Conservation (phyloP, 2,113 vertebrate genomes). For the Plestiodon gilberti region DNA sequence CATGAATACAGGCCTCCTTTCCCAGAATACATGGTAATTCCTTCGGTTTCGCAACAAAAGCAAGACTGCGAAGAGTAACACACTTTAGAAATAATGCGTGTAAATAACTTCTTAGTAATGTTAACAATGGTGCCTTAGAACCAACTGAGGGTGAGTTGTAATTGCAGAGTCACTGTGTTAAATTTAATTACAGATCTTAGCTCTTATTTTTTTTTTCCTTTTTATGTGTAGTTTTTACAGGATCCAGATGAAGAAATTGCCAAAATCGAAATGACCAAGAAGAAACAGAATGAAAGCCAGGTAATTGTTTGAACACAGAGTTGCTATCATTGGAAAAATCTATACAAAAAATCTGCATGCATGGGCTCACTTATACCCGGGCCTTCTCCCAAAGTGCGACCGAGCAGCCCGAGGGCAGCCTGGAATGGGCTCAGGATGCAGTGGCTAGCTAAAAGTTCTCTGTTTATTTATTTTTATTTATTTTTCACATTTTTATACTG, state of each 20-base stretch:
- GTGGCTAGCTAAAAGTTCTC: too few species aligned
- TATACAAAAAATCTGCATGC: too few species aligned
- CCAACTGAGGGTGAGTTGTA: accelerated
- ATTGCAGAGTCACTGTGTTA: neutral
- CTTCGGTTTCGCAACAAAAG: neutral
- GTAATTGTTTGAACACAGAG: slow-evolving; percentile 57
- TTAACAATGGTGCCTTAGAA: neutral
- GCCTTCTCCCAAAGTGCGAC: too few species aligned
- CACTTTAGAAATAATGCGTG: neutral
- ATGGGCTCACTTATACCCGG: too few species aligned
- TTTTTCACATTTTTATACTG: too few species aligned
- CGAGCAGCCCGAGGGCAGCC: too few species aligned
- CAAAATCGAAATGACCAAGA: slow-evolving; percentile 76
- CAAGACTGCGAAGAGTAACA: neutral
- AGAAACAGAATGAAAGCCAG: slow-evolving; percentile 80
- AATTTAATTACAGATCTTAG: accelerated
- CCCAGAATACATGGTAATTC: neutral
- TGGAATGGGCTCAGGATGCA: too few species aligned
- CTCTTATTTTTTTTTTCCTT: accelerated
- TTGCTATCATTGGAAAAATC: too few species aligned
- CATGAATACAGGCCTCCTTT: neutral
- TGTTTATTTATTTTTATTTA: too few species aligned
- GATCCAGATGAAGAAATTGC: slow-evolving; percentile 89
- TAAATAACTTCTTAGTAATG: neutral
- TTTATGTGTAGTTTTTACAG: slow-evolving; percentile 82